A percentile compares a stretch with the other conserved stretches of the same genome.
Evolutionary conservation across 2,888 invertebrate genomes (phyloP).

Genomic region (Bibio marci): DNA sequence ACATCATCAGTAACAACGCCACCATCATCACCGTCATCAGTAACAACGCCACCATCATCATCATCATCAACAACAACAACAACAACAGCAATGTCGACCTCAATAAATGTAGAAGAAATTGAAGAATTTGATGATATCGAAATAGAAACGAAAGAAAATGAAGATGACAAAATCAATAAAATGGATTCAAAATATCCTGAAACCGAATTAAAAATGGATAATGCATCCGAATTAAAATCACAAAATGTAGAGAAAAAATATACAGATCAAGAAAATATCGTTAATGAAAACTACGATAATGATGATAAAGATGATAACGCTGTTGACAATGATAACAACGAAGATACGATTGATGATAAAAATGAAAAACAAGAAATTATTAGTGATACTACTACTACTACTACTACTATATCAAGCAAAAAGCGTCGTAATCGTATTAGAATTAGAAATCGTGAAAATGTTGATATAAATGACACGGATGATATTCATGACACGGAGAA

Average conservation of each 20-base stretch:
- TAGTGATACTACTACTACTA: not conserved
- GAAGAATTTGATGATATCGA: conserved; percentile 33
- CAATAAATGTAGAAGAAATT: conserved; percentile 27
- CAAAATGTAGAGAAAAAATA: not conserved
- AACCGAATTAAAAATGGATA: not conserved
- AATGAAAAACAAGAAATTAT: conserved; percentile 9
- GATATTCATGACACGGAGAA: conserved; percentile 37
- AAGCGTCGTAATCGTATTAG: conserved; percentile 18
- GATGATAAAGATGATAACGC: no score
- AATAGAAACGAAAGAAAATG: not conserved
- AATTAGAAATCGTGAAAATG: conserved; percentile 21
- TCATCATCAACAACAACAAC: no score
- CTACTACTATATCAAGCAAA: not conserved
- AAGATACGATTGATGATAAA: not conserved
- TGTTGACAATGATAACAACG: no score
- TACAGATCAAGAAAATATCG: not conserved
- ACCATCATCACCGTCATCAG: no score
- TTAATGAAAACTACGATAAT: not conserved
- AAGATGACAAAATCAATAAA: conserved; percentile 4
- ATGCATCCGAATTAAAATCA: not conserved
- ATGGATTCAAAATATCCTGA: no score
- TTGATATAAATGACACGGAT: conserved; percentile 23
- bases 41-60: no score
- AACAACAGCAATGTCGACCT: conserved; percentile 29
- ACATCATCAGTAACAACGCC: conserved; percentile 24